phyloP scores from a whole-genome alignment of 2,113 vertebrate genomes.

The Syngnathoides biaculeatus region DNA sequence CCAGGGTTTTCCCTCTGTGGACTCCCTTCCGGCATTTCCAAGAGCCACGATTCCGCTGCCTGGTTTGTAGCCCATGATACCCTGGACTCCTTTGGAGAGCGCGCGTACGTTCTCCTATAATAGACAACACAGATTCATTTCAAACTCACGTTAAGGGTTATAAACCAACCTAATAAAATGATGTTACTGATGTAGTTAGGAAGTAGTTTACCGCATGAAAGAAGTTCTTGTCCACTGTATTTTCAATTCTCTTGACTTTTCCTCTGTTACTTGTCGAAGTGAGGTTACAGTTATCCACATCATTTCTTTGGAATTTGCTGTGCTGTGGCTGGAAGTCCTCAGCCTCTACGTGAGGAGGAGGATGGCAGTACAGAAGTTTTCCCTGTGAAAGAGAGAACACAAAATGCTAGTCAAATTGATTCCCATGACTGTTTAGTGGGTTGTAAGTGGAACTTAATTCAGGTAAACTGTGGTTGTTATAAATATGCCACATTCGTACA shows the following conservation, averaged over 20 bases:
- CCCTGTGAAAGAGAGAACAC: conserved; percentile 71
- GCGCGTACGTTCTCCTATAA: conserved; percentile 87
- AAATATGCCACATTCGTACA: not conserved
- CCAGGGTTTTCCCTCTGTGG: conserved; percentile 82
- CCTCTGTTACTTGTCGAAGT: conserved; percentile 34
- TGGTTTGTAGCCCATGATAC: conserved; percentile 84
- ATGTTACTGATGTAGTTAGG: not conserved
- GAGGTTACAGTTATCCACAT: conserved; percentile 5
- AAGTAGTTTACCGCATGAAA: conserved; percentile 84
- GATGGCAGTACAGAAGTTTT: conserved; percentile 89
- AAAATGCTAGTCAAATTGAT: not conserved
- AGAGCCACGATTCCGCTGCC: conserved; percentile 65
- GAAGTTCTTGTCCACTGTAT: conserved; percentile 87
- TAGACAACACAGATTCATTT: conserved; percentile 8
- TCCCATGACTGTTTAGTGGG: no score
- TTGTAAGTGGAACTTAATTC: not conserved
- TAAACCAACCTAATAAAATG: not conserved
- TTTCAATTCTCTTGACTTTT: conserved; percentile 85
- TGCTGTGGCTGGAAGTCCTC: conserved; percentile 84
- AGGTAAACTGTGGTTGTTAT: not conserved
- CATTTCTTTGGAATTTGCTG: conserved; percentile 37
- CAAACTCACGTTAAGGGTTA: not conserved
- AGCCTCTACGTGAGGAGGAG: conserved; percentile 80
- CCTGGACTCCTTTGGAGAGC: conserved; percentile 84
- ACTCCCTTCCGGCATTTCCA: conserved; percentile 37